Percentiles rank a stretch among this genome's conserved stretches.
Evolutionary conservation across 1,140 invertebrate genomes (phyloP).

Genomic region (Lepeophtheirus salmonis): DNA sequence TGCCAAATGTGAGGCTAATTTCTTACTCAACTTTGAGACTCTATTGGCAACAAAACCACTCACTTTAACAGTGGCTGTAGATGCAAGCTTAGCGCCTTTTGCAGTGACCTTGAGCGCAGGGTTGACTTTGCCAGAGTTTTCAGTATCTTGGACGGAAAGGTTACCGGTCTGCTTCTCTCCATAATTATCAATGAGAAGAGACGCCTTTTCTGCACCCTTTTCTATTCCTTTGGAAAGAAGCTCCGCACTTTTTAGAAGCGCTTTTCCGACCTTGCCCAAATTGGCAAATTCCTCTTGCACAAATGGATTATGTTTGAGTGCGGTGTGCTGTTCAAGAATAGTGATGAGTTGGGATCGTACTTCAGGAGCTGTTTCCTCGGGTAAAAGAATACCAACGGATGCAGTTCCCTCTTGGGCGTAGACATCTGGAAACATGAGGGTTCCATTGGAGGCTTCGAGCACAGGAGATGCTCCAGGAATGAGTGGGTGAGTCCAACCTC

Average conservation of each 20-base stretch:
- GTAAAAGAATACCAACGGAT: neutral
- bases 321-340: neutral
- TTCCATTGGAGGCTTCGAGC: conserved; percentile 10
- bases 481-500: conserved; percentile 15
- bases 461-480: conserved; percentile 13
- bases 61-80: conserved; percentile 14
- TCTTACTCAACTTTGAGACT: conserved; percentile 10
- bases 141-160: neutral
- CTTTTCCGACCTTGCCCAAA: conserved; percentile 5
- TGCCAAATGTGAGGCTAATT: neutral
- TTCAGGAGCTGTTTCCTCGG: too few relatives aligned
- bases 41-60: conserved; percentile 13
- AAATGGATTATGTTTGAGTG: neutral
- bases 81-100: conserved; percentile 3
- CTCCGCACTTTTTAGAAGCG: conserved; percentile 11
- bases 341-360: neutral
- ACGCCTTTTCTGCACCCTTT: neutral
- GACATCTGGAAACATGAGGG: conserved; percentile 16
- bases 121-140: conserved; percentile 5
- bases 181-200: conserved; percentile 8
- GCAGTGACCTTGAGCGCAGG: neutral
- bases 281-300: too few relatives aligned
- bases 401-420: neutral
- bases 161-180: neutral
- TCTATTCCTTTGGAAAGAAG: neutral